Evolutionary conservation across 2,888 invertebrate genomes (phyloP).

Genomic region (Drosophila demipolita): DNA sequence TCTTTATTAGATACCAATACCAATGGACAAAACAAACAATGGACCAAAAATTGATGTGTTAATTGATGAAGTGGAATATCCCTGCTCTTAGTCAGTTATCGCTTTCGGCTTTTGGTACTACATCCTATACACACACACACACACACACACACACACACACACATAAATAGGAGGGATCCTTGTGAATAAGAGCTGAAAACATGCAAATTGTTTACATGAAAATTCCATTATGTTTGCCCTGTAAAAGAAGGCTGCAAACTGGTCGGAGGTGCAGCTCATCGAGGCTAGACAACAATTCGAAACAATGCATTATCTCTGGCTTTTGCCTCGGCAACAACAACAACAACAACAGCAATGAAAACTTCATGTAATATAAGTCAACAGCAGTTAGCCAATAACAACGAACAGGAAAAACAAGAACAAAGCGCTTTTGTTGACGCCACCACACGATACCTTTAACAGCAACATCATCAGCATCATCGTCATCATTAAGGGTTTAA

Average conservation of each 20-base stretch:
- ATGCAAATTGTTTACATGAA: slow-evolving; percentile 78
- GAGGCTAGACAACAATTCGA: slow-evolving; percentile 67
- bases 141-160: not conserved
- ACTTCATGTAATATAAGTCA: slow-evolving; percentile 73
- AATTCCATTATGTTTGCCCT: slow-evolving; percentile 73
- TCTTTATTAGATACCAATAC: slow-evolving; percentile 52
- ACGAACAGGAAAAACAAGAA: slow-evolving; percentile 49
- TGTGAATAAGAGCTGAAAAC: slow-evolving; percentile 53
- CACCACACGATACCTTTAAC: slow-evolving; percentile 63
- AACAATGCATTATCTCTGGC: slow-evolving; percentile 68
- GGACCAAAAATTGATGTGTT: slow-evolving; percentile 60
- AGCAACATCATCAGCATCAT: slow-evolving; percentile 56
- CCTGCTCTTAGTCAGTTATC: not conserved
- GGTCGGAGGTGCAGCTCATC: slow-evolving; percentile 58
- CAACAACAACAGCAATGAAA: slow-evolving; percentile 43
- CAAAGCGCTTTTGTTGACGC: slow-evolving; percentile 61
- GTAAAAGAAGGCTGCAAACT: slow-evolving; percentile 51
- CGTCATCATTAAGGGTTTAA: slow-evolving; percentile 63
- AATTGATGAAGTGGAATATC: slow-evolving; percentile 62
- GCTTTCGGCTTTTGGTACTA: not conserved
- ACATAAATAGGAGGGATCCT: not conserved
- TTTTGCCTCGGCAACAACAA: slow-evolving; percentile 36
- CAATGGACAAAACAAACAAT: slow-evolving; percentile 32
- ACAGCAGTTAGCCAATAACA: slow-evolving; percentile 68
- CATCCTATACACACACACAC: not conserved